Evolutionary conservation across 2,797 vertebrate genomes (phyloP).

Genomic region (Coregonus sp.): DNA sequence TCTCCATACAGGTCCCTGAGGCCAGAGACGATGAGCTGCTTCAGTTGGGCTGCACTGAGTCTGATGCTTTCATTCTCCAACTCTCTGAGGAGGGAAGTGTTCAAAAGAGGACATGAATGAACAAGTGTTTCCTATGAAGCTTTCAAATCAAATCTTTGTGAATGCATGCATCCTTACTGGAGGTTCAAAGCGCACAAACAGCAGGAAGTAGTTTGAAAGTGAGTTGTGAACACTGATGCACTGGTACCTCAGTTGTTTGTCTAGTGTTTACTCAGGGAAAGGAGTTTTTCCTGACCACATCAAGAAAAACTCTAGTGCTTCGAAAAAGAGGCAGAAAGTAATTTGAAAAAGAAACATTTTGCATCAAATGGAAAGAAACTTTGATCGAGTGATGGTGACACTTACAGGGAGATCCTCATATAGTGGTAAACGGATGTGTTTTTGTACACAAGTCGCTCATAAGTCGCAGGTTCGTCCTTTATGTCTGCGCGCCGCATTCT

Average conservation of each 20-base stretch:
- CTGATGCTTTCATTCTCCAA: constrained; percentile 71
- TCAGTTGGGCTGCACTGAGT: constrained; percentile 80
- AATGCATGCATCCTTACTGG: not conserved
- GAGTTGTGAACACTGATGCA: not conserved
- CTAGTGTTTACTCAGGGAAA: not conserved
- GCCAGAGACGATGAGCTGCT: constrained; percentile 84
- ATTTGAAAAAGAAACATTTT: not conserved
- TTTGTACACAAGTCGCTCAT: constrained; percentile 79
- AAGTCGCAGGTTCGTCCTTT: constrained; percentile 57
- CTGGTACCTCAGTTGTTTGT: not conserved
- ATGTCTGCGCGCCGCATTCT: constrained; percentile 47
- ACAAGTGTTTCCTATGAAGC: not conserved
- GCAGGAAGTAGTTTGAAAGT: too few relatives aligned
- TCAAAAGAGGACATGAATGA: not conserved
- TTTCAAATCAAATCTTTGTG: not conserved
- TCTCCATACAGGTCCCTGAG: constrained; percentile 87
- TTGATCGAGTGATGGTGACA: constrained; percentile 29
- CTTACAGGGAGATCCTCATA: constrained; percentile 86
- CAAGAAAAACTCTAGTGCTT: not conserved
- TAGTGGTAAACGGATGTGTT: constrained; percentile 81
- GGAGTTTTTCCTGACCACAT: not conserved
- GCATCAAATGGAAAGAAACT: not conserved
- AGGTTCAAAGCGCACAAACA: not conserved
- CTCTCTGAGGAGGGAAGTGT: constrained; percentile 38
- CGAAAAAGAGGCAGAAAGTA: constrained; percentile 2